Evolutionary conservation across 1,140 invertebrate species (phyloP).

Genomic region (Tyrophagus putrescentiae): DNA sequence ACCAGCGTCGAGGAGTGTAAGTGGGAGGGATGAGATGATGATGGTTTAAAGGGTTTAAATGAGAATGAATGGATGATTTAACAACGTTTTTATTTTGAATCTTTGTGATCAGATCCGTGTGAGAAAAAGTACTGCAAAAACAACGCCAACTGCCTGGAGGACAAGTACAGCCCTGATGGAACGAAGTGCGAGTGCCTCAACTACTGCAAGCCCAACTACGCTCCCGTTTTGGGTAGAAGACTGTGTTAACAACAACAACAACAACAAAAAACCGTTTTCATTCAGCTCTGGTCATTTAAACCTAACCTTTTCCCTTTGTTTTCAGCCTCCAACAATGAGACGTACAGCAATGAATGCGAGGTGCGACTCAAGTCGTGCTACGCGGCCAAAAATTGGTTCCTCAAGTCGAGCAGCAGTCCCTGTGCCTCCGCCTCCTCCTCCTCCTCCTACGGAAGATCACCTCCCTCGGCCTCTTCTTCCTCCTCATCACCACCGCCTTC

Average conservation of each 20-base stretch:
- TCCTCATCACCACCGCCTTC: not conserved
- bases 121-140: conserved; percentile 27
- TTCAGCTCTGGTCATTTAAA: too few relatives aligned
- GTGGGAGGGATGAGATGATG: conserved; percentile 1
- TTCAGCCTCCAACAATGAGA: conserved; percentile 43
- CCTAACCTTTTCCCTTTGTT: too few relatives aligned
- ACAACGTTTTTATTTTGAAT: not conserved
- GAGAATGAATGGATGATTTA: not conserved
- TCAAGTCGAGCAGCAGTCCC: conserved; percentile 6
- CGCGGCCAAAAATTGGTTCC: conserved; percentile 2
- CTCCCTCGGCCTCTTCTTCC: not conserved
- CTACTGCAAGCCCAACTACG: conserved; percentile 24
- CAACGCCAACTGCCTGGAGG: conserved; percentile 27
- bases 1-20: conserved; percentile 24
- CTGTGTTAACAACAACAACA: too few relatives aligned
- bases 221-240: conserved; percentile 30
- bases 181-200: conserved; percentile 27
- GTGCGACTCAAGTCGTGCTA: conserved; percentile 49
- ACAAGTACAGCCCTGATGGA: conserved; percentile 2
- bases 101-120: conserved; percentile 26
- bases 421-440: not conserved
- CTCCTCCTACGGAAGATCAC: not conserved
- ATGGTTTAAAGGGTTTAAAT: not conserved
- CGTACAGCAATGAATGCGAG: conserved; percentile 53
- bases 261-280: too few relatives aligned